phyloP scores from a whole-genome alignment of 2,113 vertebrate species.

The Oryctolagus cuniculus region mOryCun1.1 NC_091433.1:40042501-40043000 shows the following conservation, averaged over 20 bases:
- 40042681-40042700: background rate
- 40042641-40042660: no score
- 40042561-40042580: no score
- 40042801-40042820: background rate
- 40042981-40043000: background rate
- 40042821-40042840: background rate
- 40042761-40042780: background rate
- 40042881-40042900: slow-evolving; percentile 1
- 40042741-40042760: slow-evolving; percentile 31
- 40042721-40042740: slow-evolving; percentile 38
- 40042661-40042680: no score
- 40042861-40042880: background rate
- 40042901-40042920: slow-evolving; percentile 32
- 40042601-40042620: no score
- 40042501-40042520: background rate
- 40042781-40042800: background rate
- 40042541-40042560: no score
- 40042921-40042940: slow-evolving; percentile 43
- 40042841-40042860: slow-evolving; percentile 27
- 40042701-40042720: background rate
- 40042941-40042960: background rate
- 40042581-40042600: no score
- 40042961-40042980: slow-evolving; percentile 34
- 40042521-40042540: no score
- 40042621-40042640: no score